Conservation (phyloP, 2,113 vertebrate genomes). For the Myotis davidii region DNA sequence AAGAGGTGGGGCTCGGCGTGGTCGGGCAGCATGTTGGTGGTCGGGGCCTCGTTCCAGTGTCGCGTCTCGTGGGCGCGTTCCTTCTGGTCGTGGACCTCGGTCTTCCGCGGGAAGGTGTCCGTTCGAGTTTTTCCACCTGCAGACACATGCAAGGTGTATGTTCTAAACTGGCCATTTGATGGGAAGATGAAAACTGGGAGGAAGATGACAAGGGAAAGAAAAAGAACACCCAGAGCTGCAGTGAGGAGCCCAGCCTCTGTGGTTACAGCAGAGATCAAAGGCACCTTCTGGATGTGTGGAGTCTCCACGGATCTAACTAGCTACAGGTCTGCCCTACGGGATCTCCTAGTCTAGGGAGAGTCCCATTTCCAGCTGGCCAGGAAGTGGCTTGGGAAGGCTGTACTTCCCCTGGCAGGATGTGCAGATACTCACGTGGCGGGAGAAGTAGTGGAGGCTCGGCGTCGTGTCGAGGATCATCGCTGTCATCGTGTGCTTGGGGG, state of each 20-base stretch:
- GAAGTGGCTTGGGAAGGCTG: neutral
- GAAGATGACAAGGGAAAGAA: neutral
- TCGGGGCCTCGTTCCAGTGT: constrained; percentile 95
- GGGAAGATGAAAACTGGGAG: neutral
- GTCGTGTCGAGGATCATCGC: constrained; percentile 94
- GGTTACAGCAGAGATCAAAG: neutral
- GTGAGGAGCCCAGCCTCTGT: neutral
- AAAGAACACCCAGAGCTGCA: neutral
- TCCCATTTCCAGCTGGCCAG: neutral
- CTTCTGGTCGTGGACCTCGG: constrained; percentile 94
- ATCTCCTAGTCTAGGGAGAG: neutral
- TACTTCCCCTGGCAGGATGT: neutral
- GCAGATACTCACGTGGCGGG: constrained; percentile 91
- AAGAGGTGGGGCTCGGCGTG: constrained; percentile 92
- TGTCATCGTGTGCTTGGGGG: constrained; percentile 94
- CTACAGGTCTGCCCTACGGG: neutral
- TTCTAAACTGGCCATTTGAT: neutral
- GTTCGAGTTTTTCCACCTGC: constrained; percentile 93
- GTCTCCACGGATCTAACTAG: neutral
- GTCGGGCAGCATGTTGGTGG: constrained; percentile 97
- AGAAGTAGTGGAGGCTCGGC: constrained; percentile 95
- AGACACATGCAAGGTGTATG: neutral
- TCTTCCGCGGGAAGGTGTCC: constrained; percentile 96
- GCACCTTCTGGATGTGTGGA: neutral
- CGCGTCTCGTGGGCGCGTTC: constrained; percentile 96